phyloP scores from a whole-genome alignment of 2,113 vertebrate genomes.

The Tachysurus fulvidraco region DNA sequence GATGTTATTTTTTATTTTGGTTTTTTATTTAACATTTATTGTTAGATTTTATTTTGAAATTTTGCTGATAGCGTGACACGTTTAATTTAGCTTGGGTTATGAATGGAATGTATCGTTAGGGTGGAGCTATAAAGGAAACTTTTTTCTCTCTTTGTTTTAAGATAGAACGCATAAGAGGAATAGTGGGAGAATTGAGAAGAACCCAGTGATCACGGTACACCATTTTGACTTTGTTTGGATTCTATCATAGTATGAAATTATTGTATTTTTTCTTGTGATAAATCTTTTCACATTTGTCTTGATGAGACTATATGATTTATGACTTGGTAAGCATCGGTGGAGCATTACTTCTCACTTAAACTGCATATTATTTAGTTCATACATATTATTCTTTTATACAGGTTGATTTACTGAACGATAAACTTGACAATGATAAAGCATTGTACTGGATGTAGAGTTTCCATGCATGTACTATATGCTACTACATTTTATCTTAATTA shows the following conservation, averaged over 20 bases:
- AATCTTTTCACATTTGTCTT: background rate
- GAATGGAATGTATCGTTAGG: conserved; percentile 59
- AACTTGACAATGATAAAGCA: conserved; percentile 55
- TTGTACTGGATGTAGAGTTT: conserved; percentile 30
- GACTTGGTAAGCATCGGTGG: background rate
- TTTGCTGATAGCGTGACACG: background rate
- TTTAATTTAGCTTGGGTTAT: background rate
- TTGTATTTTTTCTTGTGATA: background rate
- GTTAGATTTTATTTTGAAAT: background rate
- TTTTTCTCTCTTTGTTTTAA: conserved; percentile 61
- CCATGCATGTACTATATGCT: conserved; percentile 54
- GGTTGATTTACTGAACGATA: conserved; percentile 42
- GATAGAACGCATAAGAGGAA: conserved; percentile 51
- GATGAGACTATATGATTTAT: background rate
- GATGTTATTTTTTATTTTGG: background rate
- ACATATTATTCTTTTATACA: background rate
- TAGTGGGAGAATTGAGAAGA: background rate
- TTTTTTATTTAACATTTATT: background rate
- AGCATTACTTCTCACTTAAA: background rate
- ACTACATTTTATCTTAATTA: conserved; percentile 50
- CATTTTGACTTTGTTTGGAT: conserved; percentile 39
- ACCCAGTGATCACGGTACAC: background rate
- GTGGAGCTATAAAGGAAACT: conserved; percentile 58
- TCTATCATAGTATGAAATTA: conserved; percentile 18
- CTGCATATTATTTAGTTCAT: too few species aligned